Percentiles rank a stretch among this genome's conserved stretches.
phyloP scores from a whole-genome alignment of 1,140 invertebrate species.

The Trachymyrmex cornetzi region DNA sequence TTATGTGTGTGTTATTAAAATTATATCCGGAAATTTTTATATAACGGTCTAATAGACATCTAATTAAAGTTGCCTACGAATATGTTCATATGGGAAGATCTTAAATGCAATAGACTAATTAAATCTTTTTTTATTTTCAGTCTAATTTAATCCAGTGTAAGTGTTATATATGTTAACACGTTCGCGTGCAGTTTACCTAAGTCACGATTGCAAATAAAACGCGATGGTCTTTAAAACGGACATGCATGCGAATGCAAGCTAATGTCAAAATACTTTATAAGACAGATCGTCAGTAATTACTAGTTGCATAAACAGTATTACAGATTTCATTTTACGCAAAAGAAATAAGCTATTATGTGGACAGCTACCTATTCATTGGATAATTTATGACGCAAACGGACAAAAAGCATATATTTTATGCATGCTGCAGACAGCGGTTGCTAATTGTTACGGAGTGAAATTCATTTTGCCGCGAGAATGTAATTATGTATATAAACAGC shows the following conservation, averaged over 20 bases:
- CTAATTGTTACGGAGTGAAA: constrained; percentile 28
- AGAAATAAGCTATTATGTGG: not conserved
- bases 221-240: not conserved
- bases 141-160: not conserved
- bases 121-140: not conserved
- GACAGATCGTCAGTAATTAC: constrained; percentile 1
- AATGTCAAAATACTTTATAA: constrained; percentile 7
- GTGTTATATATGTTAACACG: not conserved
- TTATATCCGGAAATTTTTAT: not conserved
- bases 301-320: constrained; percentile 18
- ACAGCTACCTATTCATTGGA: not conserved
- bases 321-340: constrained; percentile 6
- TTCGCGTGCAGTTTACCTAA: not conserved
- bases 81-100: not conserved
- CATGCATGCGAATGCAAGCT: not conserved
- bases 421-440: constrained; percentile 9
- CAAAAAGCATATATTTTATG: not conserved
- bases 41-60: not conserved
- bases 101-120: constrained; percentile 3
- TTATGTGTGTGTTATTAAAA: constrained; percentile 4
- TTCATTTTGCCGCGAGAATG: constrained; percentile 22
- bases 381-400: constrained; percentile 22
- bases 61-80: not conserved
- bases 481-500: not conserved
- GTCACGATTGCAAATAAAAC: constrained; percentile 22